Evolutionary conservation across 2,888 invertebrate genomes (phyloP).

Genomic region (Leptura quadrifasciata): DNA sequence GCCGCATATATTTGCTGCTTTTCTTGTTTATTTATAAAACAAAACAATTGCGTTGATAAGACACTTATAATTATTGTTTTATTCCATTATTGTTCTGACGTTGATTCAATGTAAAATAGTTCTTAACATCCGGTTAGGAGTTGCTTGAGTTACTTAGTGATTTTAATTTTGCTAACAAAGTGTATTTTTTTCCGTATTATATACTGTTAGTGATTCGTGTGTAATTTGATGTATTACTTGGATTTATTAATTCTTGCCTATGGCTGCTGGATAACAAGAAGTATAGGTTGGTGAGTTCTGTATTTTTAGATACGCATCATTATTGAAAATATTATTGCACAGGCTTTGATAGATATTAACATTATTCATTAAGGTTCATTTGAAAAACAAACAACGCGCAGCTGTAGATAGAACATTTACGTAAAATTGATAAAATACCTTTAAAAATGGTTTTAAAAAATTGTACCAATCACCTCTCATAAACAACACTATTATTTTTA

Average conservation of each 20-base stretch:
- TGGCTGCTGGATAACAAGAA: conserved; percentile 42
- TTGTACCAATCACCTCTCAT: no score
- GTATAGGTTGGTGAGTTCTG: conserved; percentile 42
- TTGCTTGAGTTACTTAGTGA: conserved; percentile 3
- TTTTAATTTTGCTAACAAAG: background rate
- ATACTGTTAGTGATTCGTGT: conserved; percentile 15
- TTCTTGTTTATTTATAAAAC: conserved; percentile 5
- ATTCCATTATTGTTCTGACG: conserved; percentile 9
- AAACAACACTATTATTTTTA: no score
- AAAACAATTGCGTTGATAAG: conserved; percentile 16
- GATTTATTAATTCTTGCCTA: conserved; percentile 26
- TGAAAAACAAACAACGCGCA: background rate
- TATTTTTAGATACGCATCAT: background rate
- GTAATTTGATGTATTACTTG: conserved; percentile 40
- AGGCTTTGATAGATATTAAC: background rate
- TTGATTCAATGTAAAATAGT: conserved; percentile 7
- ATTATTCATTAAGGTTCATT: background rate
- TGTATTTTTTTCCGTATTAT: background rate
- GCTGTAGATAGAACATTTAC: background rate
- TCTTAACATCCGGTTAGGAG: conserved; percentile 20
- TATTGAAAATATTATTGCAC: background rate
- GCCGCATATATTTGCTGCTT: conserved; percentile 7
- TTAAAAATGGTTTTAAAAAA: no score
- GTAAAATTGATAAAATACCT: background rate
- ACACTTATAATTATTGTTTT: background rate